Base-by-base conservation (phyloP, 2,888 invertebrate species). In the Podotricha telesiphe region DNA sequence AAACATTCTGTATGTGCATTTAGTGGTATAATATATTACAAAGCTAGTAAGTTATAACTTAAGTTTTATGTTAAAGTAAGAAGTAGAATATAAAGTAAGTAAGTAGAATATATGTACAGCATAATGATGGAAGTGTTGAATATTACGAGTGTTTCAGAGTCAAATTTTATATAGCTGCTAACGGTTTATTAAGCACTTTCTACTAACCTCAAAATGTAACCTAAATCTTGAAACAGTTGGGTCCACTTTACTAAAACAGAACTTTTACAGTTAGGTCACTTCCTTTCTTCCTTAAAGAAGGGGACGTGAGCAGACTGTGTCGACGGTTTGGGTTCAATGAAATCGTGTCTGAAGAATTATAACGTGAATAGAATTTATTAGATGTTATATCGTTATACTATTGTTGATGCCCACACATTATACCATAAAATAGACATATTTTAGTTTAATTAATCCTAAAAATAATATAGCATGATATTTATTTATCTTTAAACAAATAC, bases 181-280 rank as follows among this genome's bases (percentile, higher is more conserved):
- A 28, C 51, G 58, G 63, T 58, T 42, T 50, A 55, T 69, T 67
- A 53, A 65, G 47, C 67, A 74, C 71, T 74, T 69, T 71, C 73
- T 65, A 70, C 65, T 82, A 81, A 81, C 88, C 89, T 82, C 80
- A 71, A 88, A 85, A 76, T 65, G 55, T 83, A 79, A 85, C 87
- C 88, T 77, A 85, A 82, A 81, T 85, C 8, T 40, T 20, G 75
- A 73, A 63, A 68, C 73, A 75, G 81, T 82, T 86, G 83, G 81
- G 85, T 82, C 71, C 77, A 82, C 73, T 83, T 83, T 80, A 80
- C 83, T 77, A 82, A 83, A 84, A 78, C 77, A 80, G 77, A 70
- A 72, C 63, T 70, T 78, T 76, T 78, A 88, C 89, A 85, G 89
- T 89, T 89, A 87, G 79, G 66, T 75, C 68, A 78, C 82, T 85